Evolutionary conservation across 2,797 vertebrate genomes (phyloP).

Genomic region (Gambusia yucatana): DNA sequence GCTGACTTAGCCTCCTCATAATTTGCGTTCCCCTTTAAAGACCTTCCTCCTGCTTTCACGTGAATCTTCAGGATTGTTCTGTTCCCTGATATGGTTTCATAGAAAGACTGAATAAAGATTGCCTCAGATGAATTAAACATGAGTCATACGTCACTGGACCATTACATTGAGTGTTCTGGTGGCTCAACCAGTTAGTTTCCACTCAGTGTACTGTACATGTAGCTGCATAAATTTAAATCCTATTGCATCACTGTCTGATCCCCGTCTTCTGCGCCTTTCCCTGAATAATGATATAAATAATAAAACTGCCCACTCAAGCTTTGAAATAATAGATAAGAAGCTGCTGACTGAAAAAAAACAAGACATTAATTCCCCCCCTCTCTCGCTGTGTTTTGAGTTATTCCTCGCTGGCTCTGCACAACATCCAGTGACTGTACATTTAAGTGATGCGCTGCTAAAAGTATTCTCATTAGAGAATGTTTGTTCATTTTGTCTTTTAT

Average conservation of each 20-base stretch:
- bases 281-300: slow-evolving; percentile 60
- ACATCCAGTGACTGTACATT: slow-evolving; percentile 47
- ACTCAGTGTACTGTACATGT: slow-evolving; percentile 72
- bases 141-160: slow-evolving; percentile 72
- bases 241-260: slow-evolving; percentile 55
- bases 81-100: slow-evolving; percentile 66
- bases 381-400: slow-evolving; percentile 56
- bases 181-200: slow-evolving; percentile 69
- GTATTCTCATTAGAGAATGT: slow-evolving; percentile 66
- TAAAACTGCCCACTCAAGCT: slow-evolving; percentile 54
- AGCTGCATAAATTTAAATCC: slow-evolving; percentile 70
- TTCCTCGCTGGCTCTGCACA: slow-evolving; percentile 53
- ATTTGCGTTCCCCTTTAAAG: slow-evolving; percentile 66
- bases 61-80: slow-evolving; percentile 54
- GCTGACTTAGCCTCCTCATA: slow-evolving; percentile 71
- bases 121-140: slow-evolving; percentile 80
- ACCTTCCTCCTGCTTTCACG: slow-evolving; percentile 64
- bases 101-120: slow-evolving; percentile 76
- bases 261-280: slow-evolving; percentile 42
- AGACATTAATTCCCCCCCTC: slow-evolving; percentile 26
- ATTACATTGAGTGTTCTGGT: slow-evolving; percentile 75
- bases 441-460: slow-evolving; percentile 52
- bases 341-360: slow-evolving; percentile 31
- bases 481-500: slow-evolving; percentile 64
- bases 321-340: slow-evolving; percentile 62